phyloP scores from a whole-genome alignment of 2,888 invertebrate genomes.

The Clanis bilineata region DNA sequence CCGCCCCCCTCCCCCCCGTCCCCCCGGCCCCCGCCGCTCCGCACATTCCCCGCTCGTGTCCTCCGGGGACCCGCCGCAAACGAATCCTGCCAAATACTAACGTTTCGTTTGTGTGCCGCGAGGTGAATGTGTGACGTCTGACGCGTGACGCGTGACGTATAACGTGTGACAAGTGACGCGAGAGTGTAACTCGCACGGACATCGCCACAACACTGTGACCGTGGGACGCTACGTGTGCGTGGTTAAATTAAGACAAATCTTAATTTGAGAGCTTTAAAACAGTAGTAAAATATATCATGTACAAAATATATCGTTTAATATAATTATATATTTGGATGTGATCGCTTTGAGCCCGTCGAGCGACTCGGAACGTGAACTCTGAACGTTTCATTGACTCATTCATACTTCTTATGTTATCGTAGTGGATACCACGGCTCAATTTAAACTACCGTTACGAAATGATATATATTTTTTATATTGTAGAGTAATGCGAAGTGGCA shows the following conservation, averaged over 20 bases:
- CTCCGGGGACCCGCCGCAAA: slow-evolving; percentile 18
- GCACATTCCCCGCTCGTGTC: slow-evolving; percentile 12
- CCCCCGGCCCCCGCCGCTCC: slow-evolving; percentile 20
- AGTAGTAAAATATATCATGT: slow-evolving; percentile 63
- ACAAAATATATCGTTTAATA: slow-evolving; percentile 54
- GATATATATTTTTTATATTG: slow-evolving; percentile 15
- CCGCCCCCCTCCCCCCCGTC: slow-evolving; percentile 15
- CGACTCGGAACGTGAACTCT: background rate
- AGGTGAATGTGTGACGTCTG: background rate
- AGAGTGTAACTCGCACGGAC: background rate
- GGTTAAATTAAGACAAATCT: slow-evolving; percentile 64
- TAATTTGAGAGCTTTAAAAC: slow-evolving; percentile 76
- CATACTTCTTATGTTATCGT: background rate
- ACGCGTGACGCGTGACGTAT: background rate
- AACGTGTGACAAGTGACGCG: background rate
- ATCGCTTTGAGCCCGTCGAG: slow-evolving; percentile 27
- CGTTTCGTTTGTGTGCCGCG: background rate
- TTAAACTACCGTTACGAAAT: slow-evolving; percentile 6
- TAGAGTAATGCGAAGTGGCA: background rate
- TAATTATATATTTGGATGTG: slow-evolving; percentile 43
- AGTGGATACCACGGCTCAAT: slow-evolving; percentile 8
- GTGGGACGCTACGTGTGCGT: slow-evolving; percentile 51
- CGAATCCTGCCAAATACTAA: slow-evolving; percentile 12
- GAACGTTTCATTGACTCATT: background rate
- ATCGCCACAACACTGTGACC: slow-evolving; percentile 41